phyloP scores from a whole-genome alignment of 2,113 vertebrate species.

The Leptobrachium ailaonicum region DNA sequence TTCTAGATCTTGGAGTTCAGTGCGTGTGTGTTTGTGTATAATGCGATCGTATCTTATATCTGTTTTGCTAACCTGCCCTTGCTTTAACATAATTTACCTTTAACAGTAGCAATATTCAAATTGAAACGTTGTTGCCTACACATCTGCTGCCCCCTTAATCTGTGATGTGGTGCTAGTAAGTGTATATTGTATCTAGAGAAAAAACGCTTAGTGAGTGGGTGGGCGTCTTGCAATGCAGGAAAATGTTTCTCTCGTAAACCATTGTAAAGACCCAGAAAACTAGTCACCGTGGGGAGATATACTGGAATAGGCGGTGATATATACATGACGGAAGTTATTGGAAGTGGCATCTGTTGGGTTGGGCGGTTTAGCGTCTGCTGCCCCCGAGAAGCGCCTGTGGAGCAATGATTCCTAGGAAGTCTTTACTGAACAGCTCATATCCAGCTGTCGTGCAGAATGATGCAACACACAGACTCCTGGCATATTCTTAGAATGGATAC shows the following conservation, averaged over 20 bases:
- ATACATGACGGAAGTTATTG: not conserved
- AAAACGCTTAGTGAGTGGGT: no score
- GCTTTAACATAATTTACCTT: no score
- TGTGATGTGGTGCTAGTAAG: no score
- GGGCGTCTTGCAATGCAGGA: no score
- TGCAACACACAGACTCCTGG: constrained; percentile 5
- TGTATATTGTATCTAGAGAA: no score
- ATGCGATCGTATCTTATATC: no score
- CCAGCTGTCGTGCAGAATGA: not conserved
- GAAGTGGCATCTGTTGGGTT: constrained; percentile 5
- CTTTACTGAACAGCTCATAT: constrained; percentile 1
- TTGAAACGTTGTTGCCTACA: no score
- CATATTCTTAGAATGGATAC: not conserved
- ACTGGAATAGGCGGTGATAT: not conserved
- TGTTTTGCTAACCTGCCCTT: no score
- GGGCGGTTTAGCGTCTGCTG: not conserved
- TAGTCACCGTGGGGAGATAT: not conserved
- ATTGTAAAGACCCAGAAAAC: not conserved
- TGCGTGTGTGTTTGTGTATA: no score
- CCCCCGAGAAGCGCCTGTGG: not conserved
- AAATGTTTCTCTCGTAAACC: not conserved
- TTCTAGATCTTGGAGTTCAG: no score
- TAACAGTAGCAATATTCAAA: no score
- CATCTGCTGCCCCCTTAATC: no score
- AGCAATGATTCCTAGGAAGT: constrained; percentile 5